Base-by-base conservation (phyloP, 1,140 invertebrate species). In the Drosophila malerkotliana region DNA sequence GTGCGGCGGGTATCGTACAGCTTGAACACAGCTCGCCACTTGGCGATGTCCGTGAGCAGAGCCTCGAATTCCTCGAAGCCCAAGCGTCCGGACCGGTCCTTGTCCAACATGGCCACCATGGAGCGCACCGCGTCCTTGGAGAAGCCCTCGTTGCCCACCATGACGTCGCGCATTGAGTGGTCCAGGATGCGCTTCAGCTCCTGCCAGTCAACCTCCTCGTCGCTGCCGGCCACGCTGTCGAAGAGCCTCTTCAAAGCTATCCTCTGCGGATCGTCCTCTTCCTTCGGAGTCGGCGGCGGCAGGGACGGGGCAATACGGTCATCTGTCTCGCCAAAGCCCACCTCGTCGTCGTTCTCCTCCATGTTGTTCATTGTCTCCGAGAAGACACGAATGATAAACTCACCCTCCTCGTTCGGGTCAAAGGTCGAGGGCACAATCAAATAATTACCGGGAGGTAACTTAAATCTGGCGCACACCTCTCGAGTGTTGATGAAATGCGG, bases 351-450 rank as follows among this genome's bases (percentile, higher is more conserved):
- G 79, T 97, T 97, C 92, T 97, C 97, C 85, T 96, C 95, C 94
- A 98, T 96, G 88, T 96, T 95, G 82, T 96, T 97, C 80, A 94
- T 93, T 72, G 98, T 97, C 93, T 99, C 98, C 58, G 98, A 98
- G 94, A 99, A 99, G 51, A 99, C 96, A 81, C 99, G 93, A 8
- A 99, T 92, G 37, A 99, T 93, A 92, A 99, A 99, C 92, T 99
- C 98, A 60, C 97, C 99, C 91, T 99, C 98, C 80, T 99, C 96
- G 72, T 98, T 96, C 0, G 98, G 97, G 79, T 99, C 98, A 92
- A 99, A 99, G 2, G 99, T 99, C 18, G 98, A 99, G 1, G 99
- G 99, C 45, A 99, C 95, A 74, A 99, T 98, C 78, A 97, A 96
- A 92, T 99, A 99, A 1, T 95, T 94, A 4, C 99, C 98, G 0